Percentiles rank a stretch among this genome's conserved stretches.
Conservation (phyloP, 2,888 invertebrate genomes). For the Sminthurides aquaticus region DNA sequence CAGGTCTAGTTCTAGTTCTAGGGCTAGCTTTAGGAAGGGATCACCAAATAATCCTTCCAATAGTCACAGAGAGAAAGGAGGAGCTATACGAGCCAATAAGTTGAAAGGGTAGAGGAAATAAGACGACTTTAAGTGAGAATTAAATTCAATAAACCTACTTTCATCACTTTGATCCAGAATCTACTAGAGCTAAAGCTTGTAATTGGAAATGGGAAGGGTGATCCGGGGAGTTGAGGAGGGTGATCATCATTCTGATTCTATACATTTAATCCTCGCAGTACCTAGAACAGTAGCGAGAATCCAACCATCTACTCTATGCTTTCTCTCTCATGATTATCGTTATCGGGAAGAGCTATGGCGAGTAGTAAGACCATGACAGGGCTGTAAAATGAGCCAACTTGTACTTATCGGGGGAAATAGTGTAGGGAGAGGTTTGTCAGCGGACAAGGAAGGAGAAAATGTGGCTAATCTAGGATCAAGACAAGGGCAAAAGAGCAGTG, state of each 20-base stretch:
- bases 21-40: too few relatives aligned
- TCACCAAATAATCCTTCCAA: too few relatives aligned
- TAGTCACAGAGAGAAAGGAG: too few relatives aligned
- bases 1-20: too few relatives aligned
- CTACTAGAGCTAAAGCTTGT: neutral
- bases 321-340: neutral
- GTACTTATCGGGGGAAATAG: neutral
- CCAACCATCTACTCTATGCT: too few relatives aligned
- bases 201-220: neutral
- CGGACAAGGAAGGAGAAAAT: neutral
- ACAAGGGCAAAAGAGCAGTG: too few relatives aligned
- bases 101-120: neutral
- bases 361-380: neutral
- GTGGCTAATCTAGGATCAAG: too few relatives aligned
- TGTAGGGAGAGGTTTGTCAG: neutral
- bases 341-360: neutral
- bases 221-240: too few relatives aligned
- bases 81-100: too few relatives aligned
- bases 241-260: neutral
- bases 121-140: neutral
- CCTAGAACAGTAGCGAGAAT: too few relatives aligned
- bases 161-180: neutral
- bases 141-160: neutral
- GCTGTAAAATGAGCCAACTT: neutral
- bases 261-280: too few relatives aligned